These are phyloP conservation scores for Netelia virgata DNA, from an alignment of 2,888 invertebrate species.

Conservation along the genomic window DNA sequence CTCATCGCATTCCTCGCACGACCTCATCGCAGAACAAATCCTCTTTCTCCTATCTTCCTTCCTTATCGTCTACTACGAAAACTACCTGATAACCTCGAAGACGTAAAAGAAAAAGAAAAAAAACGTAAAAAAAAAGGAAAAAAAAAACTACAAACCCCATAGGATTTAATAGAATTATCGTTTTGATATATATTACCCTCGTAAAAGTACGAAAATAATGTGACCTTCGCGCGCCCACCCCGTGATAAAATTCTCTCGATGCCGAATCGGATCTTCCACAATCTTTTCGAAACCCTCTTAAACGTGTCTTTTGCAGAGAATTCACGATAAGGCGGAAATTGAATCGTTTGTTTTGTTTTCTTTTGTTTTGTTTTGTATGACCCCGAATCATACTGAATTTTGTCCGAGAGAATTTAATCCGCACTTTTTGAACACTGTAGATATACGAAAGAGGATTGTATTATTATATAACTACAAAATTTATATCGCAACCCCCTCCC, in stretches of 20 bases:
- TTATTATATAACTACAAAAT: slow-evolving; percentile 63
- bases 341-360: slow-evolving; percentile 20
- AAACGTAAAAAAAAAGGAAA: too few species aligned
- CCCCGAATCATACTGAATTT: slow-evolving; percentile 51
- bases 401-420: slow-evolving; percentile 66
- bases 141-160: slow-evolving; percentile 9
- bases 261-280: slow-evolving; percentile 34
- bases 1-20: slow-evolving; percentile 81
- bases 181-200: slow-evolving; percentile 14
- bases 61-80: slow-evolving; percentile 55
- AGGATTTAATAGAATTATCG: slow-evolving; percentile 49
- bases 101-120: slow-evolving; percentile 27
- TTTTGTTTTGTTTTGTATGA: slow-evolving; percentile 40
- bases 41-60: slow-evolving; percentile 61
- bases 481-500: slow-evolving; percentile 46
- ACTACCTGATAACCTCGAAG: slow-evolving; percentile 58
- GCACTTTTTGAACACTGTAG: slow-evolving; percentile 70
- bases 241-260: slow-evolving; percentile 46
- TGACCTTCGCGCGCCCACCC: slow-evolving; percentile 30
- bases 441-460: slow-evolving; percentile 72
- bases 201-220: slow-evolving; percentile 15
- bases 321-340: slow-evolving; percentile 31
- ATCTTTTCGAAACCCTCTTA: slow-evolving; percentile 7
- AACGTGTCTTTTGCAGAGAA: slow-evolving; percentile 3
- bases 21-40: slow-evolving; percentile 73